Conservation (phyloP, 2,797 vertebrate genomes). For the Poliocrania exsul region DNA sequence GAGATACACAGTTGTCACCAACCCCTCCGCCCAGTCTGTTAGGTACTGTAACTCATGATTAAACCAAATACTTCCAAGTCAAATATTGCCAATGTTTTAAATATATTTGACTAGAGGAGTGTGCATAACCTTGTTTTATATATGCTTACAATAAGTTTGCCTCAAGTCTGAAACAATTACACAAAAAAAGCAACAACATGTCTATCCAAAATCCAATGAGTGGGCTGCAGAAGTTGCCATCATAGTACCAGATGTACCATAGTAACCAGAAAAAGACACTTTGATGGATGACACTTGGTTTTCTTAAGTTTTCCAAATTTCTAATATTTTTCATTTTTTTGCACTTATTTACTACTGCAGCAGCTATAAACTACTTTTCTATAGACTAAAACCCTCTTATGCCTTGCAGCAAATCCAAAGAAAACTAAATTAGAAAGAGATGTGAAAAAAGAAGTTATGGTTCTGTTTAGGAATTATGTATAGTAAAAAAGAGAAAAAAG, state of each 20-base stretch:
- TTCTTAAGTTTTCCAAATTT: neutral
- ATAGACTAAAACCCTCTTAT: neutral
- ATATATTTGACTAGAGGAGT: neutral
- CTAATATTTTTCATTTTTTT: neutral
- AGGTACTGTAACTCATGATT: neutral
- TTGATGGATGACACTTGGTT: neutral
- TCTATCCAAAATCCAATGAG: neutral
- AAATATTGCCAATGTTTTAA: neutral
- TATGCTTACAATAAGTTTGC: neutral
- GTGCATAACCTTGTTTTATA: neutral
- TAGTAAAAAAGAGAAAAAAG: neutral
- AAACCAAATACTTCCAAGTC: neutral
- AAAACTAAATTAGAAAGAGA: neutral
- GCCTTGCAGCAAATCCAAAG: neutral
- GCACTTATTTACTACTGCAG: neutral
- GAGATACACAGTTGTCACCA: neutral
- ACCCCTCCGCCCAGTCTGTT: rapidly evolving
- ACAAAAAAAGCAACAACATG: neutral
- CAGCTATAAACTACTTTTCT: neutral
- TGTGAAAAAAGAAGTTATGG: neutral
- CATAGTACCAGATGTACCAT: neutral
- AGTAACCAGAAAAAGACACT: neutral
- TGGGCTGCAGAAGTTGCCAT: neutral
- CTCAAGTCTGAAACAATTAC: neutral
- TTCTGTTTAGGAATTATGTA: neutral